Evolutionary conservation across 1,140 invertebrate species (phyloP), one percentile per base, ranked within the genome.

Genomic region (Eriocheir sinensis): DNA sequence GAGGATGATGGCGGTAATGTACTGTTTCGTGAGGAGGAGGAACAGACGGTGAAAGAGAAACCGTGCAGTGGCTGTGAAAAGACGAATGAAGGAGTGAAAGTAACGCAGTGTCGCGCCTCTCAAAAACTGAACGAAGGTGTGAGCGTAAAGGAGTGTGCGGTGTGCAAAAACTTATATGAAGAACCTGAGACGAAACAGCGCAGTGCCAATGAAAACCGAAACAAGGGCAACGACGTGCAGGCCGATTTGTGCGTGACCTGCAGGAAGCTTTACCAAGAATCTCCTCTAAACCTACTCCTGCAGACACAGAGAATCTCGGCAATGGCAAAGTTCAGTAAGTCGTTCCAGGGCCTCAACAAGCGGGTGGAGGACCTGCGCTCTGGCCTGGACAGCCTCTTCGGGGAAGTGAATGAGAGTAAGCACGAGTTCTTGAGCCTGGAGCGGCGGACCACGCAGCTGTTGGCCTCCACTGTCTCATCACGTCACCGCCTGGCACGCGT

Each of bases 321-420:
- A 34, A 21, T 92, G 36, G 85, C 15, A 1, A 32, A 86, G 17
- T 41, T 92, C 0, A 53, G 30, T 17, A n/a, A 53, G 27, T 81
- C 38, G 80, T 92, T 92, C 38, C 32, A 53, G 17, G 44, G 34
- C 9, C 30, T 92, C 41, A 53, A 41, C 41, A 34, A 44, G 27
- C 91, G 91, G 15, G 2, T 92, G 30, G 80, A 86, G 21, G 30
- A 36, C 9, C 91, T 92, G 36, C 79, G 91, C 21, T 85, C 2
- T 15, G 81, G 80, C 27, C 40, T 92, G 30, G 27, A 92, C 27
- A 3, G n/a, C 44, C 81, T 92, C 9, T 12, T n/a, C n/a, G 81
- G 12, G 36, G 72, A 92, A 53, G 91, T 53, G 40, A 80, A 83
- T 15, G 81, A 92, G 44, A 92, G 40, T 41, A 83, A 53, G 40